Evolutionary conservation across 2,888 invertebrate genomes (phyloP).

Genomic region (Glomeris marginata): DNA sequence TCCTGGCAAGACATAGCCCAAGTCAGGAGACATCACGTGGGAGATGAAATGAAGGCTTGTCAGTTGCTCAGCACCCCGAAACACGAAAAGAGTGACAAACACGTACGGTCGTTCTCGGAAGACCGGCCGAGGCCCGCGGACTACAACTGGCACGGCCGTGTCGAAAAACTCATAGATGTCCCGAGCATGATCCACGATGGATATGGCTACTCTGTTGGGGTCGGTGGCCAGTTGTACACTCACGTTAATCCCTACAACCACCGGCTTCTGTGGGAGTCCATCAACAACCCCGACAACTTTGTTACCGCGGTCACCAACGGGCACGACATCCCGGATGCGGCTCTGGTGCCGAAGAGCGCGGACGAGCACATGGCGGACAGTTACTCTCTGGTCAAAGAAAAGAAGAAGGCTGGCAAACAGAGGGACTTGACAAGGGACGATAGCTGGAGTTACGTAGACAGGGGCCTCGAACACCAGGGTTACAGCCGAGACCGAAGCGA

Average conservation of each 20-base stretch:
- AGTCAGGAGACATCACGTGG: slow-evolving; percentile 8
- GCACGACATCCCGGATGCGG: neutral
- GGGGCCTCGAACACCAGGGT: no score
- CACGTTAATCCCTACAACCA: neutral
- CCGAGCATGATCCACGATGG: slow-evolving; percentile 1
- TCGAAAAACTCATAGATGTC: slow-evolving; percentile 9
- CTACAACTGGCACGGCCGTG: slow-evolving; percentile 5
- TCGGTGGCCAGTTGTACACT: slow-evolving; percentile 4
- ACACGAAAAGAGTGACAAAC: no score
- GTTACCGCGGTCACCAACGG: slow-evolving; percentile 2
- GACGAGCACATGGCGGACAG: slow-evolving; percentile 8
- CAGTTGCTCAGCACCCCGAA: no score
- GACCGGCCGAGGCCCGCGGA: no score
- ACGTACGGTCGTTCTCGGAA: no score
- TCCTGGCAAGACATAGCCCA: slow-evolving; percentile 5
- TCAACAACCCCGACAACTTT: neutral
- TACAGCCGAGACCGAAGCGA: no score
- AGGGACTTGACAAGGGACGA: slow-evolving; percentile 2
- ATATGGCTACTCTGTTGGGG: slow-evolving; percentile 1
- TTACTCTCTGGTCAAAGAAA: no score
- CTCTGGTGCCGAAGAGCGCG: neutral
- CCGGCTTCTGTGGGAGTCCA: neutral
- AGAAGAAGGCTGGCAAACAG: neutral
- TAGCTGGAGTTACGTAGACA: slow-evolving; percentile 10
- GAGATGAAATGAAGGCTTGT: neutral